These are phyloP conservation scores for Recurvirostra avosetta DNA, from an alignment of 2,113 vertebrate species.

Conservation along the genomic window DNA sequence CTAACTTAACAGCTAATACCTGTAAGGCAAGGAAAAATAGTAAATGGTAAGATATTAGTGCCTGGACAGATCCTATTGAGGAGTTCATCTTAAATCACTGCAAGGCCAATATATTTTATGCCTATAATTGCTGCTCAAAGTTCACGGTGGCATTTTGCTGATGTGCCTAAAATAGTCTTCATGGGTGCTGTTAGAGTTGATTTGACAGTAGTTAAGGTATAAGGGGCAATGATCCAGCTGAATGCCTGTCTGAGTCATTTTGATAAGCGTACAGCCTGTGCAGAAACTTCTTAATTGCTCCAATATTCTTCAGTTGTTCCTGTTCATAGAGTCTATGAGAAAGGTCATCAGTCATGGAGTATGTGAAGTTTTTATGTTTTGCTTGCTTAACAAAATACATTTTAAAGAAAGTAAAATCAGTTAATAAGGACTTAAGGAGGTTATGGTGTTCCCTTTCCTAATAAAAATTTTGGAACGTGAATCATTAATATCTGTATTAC, in stretches of 20 bases:
- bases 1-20: neutral
- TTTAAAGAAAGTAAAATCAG: conserved; percentile 23
- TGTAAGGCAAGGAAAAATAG: neutral
- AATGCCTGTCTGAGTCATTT: conserved; percentile 61
- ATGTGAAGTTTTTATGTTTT: conserved; percentile 53
- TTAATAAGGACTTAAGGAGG: conserved; percentile 11
- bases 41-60: neutral
- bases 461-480: neutral
- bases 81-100: conserved; percentile 18
- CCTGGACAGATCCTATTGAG: conserved; percentile 5
- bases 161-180: conserved; percentile 66
- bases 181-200: conserved; percentile 21
- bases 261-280: conserved; percentile 63
- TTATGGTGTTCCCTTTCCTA: neutral
- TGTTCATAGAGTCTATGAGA: conserved; percentile 37
- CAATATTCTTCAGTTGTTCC: conserved; percentile 59
- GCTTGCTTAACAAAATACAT: conserved; percentile 67
- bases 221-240: conserved; percentile 62
- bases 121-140: conserved; percentile 72
- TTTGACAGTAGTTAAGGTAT: conserved; percentile 61
- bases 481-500: neutral
- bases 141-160: conserved; percentile 74
- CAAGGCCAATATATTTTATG: conserved; percentile 20
- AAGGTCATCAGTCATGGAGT: conserved; percentile 71
- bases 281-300: conserved; percentile 69